Percentiles rank a stretch among this genome's conserved stretches.
These are phyloP conservation scores for Harpalus rubripes DNA, from an alignment of 2,888 invertebrate genomes.

Conservation along the genomic window DNA sequence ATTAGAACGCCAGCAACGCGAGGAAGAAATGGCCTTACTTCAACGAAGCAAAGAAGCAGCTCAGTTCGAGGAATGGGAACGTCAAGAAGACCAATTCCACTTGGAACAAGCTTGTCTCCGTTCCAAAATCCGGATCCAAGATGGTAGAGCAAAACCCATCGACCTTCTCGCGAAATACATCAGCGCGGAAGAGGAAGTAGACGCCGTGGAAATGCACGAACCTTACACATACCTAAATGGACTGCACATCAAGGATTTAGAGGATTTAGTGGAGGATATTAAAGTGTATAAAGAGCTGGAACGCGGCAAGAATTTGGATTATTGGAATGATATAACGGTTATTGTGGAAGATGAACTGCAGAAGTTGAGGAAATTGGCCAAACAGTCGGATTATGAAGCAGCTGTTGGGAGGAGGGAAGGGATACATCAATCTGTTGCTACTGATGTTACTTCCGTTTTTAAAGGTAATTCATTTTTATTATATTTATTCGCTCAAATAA, in stretches of 20 bases:
- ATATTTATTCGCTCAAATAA: no score
- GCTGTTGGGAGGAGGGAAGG: constrained; percentile 79
- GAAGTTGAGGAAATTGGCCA: constrained; percentile 89
- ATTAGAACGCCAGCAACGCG: constrained; percentile 89
- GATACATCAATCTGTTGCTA: constrained; percentile 94
- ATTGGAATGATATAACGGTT: constrained; percentile 97
- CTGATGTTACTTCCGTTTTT: constrained; percentile 93
- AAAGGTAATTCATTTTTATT: constrained; percentile 78
- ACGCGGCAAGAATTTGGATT: constrained; percentile 90
- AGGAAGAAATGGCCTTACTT: constrained; percentile 90
- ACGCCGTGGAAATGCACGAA: constrained; percentile 98
- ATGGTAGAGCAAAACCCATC: constrained; percentile 98
- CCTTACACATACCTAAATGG: constrained; percentile 97
- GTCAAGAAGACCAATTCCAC: constrained; percentile 98
- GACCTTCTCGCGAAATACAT: constrained; percentile 98
- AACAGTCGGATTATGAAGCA: constrained; percentile 81
- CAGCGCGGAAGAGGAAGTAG: constrained; percentile 91
- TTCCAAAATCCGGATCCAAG: constrained; percentile 96
- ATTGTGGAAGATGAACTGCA: constrained; percentile 96
- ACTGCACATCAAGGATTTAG: constrained; percentile 92
- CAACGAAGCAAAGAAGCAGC: constrained; percentile 94
- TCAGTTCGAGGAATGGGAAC: constrained; percentile 95
- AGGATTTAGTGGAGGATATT: constrained; percentile 97
- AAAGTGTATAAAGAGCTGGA: constrained; percentile 96
- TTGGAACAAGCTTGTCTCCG: constrained; percentile 96